Conservation (phyloP, 2,888 invertebrate genomes). For the Marronus borbonicus region DNA sequence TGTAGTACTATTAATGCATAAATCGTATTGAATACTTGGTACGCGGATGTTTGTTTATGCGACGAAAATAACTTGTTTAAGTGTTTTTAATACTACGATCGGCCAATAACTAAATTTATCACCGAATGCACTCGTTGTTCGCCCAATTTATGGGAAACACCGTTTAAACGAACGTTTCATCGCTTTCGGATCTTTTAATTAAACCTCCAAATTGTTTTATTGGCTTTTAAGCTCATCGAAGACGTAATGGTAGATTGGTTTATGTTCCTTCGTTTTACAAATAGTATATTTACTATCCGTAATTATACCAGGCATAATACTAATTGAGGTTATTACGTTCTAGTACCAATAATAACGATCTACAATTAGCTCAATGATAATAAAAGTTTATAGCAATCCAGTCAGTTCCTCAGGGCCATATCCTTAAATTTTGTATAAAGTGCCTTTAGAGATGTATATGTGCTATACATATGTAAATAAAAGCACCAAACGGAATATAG, state of each 20-base stretch:
- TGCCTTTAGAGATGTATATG: too few relatives aligned
- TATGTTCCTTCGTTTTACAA: conserved; percentile 8
- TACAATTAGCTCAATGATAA: conserved; percentile 1
- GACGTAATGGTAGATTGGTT: conserved; percentile 1
- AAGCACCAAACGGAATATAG: too few relatives aligned
- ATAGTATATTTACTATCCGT: conserved; percentile 1
- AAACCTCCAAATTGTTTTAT: conserved; percentile 18
- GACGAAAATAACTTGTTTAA: conserved; percentile 29
- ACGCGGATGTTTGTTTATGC: conserved; percentile 16
- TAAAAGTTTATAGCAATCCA: not conserved
- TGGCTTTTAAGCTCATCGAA: not conserved
- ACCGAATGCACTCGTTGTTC: not conserved
- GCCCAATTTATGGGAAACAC: not conserved
- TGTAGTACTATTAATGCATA: conserved; percentile 10
- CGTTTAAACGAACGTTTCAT: not conserved
- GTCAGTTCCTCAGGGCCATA: too few relatives aligned
- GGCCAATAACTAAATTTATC: conserved; percentile 26
- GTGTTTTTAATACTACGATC: conserved; percentile 26
- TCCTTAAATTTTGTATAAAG: too few relatives aligned
- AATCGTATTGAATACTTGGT: conserved; percentile 21
- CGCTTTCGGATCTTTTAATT: conserved; percentile 1
- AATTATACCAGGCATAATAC: conserved; percentile 7
- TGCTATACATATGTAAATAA: too few relatives aligned
- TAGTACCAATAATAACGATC: not conserved
- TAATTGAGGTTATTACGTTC: not conserved